A percentile compares a stretch with the other conserved stretches of the same genome.
Evolutionary conservation across 1,140 invertebrate genomes (phyloP).

Genomic region (Melanaphis sacchari): DNA sequence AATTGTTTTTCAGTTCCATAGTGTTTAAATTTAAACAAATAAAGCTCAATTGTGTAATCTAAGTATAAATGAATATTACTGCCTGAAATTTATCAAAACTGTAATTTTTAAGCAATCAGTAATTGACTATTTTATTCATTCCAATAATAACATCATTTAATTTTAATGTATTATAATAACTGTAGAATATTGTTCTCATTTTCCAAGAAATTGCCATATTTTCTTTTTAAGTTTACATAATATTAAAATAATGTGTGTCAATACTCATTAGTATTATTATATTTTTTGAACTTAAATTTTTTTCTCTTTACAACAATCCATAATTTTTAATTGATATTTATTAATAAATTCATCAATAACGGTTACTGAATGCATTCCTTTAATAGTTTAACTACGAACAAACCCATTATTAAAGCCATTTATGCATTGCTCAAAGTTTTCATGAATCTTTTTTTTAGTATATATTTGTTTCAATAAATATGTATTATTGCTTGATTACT

Average conservation of each 20-base stretch:
- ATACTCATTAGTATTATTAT: background rate
- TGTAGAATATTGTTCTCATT: background rate
- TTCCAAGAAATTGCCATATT: background rate
- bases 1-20: constrained; percentile 34
- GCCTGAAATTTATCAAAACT: constrained; percentile 21
- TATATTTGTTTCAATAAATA: background rate
- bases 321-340: background rate
- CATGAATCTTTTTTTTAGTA: background rate
- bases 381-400: background rate
- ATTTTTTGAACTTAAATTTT: background rate
- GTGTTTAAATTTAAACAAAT: constrained; percentile 29
- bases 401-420: constrained; percentile 6
- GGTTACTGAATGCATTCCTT: background rate
- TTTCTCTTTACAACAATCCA: background rate
- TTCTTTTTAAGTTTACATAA: background rate
- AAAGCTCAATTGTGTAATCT: constrained; percentile 41
- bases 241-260: background rate
- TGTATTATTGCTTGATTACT: constrained; percentile 15
- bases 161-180: background rate
- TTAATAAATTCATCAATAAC: background rate
- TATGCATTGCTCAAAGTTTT: constrained; percentile 15
- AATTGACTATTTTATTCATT: background rate
- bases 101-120: constrained; percentile 20
- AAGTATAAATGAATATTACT: constrained; percentile 26
- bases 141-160: constrained; percentile 4